Base-by-base conservation (phyloP, 2,113 vertebrate genomes). In the Halichoerus grypus region DNA sequence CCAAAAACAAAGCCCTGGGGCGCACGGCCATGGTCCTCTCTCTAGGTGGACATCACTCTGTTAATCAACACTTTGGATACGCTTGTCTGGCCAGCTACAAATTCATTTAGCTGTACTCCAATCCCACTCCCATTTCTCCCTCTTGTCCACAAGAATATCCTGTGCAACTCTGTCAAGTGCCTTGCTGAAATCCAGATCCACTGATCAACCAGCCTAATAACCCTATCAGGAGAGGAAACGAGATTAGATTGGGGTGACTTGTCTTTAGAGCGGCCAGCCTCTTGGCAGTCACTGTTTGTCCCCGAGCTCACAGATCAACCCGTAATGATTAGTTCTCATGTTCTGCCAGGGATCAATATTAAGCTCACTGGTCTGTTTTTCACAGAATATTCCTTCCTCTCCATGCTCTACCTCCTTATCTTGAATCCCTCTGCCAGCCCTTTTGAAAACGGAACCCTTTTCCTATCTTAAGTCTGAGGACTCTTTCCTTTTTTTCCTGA, bases 321-420 rank as follows among this genome's bases (percentile, higher is more conserved):
- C 0, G 0, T 36, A 19, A 33, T 19, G 83, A 93, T 92, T 33
- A 33, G 59, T 22, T 88, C 46, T 87, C 1, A 0, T 63, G n/a
- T 65, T 72, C 90, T 92, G 72, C 89, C 87, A 96, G 80, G 88
- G 90, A 94, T 97, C 97, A 67, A 92, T 94, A 90, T 31, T 19
- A 18, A 80, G 72, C 53, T 63, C 39, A 4, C 36, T n/a, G 36
- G 59, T 46, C 61, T 42, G 7, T 51, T 16, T 11, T 59, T 94
- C 63, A 65, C 14, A 28, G 57, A 24, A 4, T 21, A 4, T 28
- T 46, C 42, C 22, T 55, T 26, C 83, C 42, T 77, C 16, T 22
- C 16, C 83, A 8, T 9, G 0, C 3, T 8, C 57, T n/a, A 13
- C 21, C 15, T 24, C 28, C 24, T 39, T 2, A 0, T 61, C 65